Base-by-base conservation (phyloP, 2,888 invertebrate species). In the Nomada ruficornis region DNA sequence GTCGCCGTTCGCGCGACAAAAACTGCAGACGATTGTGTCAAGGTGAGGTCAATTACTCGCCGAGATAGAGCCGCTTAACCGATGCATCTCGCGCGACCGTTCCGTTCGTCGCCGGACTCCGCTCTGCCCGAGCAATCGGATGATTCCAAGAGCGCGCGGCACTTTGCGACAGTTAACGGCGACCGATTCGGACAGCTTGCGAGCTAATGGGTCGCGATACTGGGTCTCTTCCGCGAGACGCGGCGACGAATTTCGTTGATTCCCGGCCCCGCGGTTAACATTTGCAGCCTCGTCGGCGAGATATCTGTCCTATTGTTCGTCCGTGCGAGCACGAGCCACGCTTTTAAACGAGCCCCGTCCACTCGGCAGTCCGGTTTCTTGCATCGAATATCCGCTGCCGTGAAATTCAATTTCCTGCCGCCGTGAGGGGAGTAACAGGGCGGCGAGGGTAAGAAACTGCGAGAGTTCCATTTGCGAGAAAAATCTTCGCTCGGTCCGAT, bases 31-130 rank as follows among this genome's bases (percentile, higher is more conserved):
- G 80, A 71, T 71, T 57, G 80, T 80, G 80, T 80, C 80, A 80
- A 80, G 80, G 80, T 71, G 71, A 79, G 79, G 79, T 77, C 77
- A 77, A 80, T 80, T 80, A 71, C 71, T 80, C 50, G 42, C 62
- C 42, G 83, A 72, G 78, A 59, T 42, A 60, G 64, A 63, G 29
- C 57, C 50, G 36, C 10, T 67, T n/a, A 15, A 67, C 44, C 9
- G 13, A 18, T 13, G 36, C 23, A 60, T 15, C 29, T 62, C 60
- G n/a, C 36, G 11, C 26, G 55, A 55, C n/a, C 18, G 54, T 54
- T 54, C n/a, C 44, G 44, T 44, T 44, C 44, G 44, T 44, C 44
- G 44, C 44, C 11, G 11, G 11, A 44, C 44, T 1, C 44, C 44
- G 11, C 11, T 44, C 44, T 2, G 26, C 26, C 26, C 26, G 26